A percentile compares a stretch with the other conserved stretches of the same genome.
These are phyloP conservation scores for Drosophila nr. fundita DNA, from an alignment of 2,888 invertebrate species.

Conservation along the genomic window DNA sequence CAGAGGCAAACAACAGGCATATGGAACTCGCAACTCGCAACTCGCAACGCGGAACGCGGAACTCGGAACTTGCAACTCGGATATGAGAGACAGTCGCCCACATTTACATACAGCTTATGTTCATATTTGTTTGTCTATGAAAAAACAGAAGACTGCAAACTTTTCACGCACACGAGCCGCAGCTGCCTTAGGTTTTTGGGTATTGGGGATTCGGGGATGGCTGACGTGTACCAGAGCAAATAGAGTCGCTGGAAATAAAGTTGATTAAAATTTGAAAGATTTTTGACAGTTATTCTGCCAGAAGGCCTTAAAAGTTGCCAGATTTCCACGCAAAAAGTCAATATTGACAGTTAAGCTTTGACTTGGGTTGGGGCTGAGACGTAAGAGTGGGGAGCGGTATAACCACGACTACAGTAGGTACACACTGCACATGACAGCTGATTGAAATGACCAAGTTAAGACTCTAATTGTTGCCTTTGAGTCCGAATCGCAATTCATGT, in stretches of 20 bases:
- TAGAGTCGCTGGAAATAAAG: slow-evolving; percentile 68
- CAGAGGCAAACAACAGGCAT: slow-evolving; percentile 41
- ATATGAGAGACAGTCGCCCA: slow-evolving; percentile 14
- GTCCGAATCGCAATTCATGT: neutral
- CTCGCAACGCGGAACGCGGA: neutral
- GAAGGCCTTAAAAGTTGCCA: slow-evolving; percentile 59
- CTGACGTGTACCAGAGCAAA: slow-evolving; percentile 55
- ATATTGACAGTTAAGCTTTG: slow-evolving; percentile 67
- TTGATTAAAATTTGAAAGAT: slow-evolving; percentile 80
- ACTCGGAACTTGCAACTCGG: neutral
- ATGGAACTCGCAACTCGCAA: neutral
- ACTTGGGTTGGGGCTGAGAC: slow-evolving; percentile 1
- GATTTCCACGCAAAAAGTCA: slow-evolving; percentile 68
- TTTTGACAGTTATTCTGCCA: slow-evolving; percentile 79
- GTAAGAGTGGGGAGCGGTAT: neutral
- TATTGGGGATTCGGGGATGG: neutral
- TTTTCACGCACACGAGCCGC: slow-evolving; percentile 41
- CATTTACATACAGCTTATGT: slow-evolving; percentile 70
- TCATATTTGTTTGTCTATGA: slow-evolving; percentile 75
- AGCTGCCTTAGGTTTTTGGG: neutral
- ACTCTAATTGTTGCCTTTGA: neutral
- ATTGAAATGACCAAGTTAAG: neutral
- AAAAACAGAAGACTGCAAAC: slow-evolving; percentile 58
- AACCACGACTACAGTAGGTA: neutral
- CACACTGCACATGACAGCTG: neutral